Base-by-base conservation (phyloP, 2,888 invertebrate species). In the Clusia tigrina region DNA sequence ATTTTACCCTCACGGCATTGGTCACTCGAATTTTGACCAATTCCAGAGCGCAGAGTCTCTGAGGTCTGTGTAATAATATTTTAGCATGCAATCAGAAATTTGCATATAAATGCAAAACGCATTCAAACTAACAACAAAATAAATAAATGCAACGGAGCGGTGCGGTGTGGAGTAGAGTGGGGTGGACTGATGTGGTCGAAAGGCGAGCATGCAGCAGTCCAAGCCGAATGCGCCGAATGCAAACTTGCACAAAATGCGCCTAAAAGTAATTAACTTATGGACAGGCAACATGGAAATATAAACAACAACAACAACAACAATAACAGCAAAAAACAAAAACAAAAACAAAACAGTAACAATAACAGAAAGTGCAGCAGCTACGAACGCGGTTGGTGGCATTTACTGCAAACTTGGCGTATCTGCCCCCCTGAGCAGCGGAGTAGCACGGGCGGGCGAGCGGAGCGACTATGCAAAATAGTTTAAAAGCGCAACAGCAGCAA, bases 91-190 rank as follows among this genome's bases (percentile, higher is more conserved):
- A 76, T 69, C 76, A 67, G 67, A 74, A 74, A 74, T 74, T 74
- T 71, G 74, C 74, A 74, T 76, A 74, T 74, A 71, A 76, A 74
- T 74, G 74, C 67, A 76, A 74, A 76, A 73, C 73, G 74, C 74
- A 76, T 76, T 76, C 72, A 67, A 71, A 74, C 74, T 74, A 73
- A 75, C 73, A 73, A 70, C 73, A 69, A 70, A 67, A 68, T 60
- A 54, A 61, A 63, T 26, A 54, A 54, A 26, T 23, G 25, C 37
- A 51, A 10, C 18, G 26, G 1, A 51, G 3, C 20, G 37, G 51
- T 2, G 24, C n/a, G n/a, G 5, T 2, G 57, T 6, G 37, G 18
- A 46, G 48, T 46, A 15, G 48, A 60, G 65, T 15, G 15, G 52
- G 25, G 25, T 9, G 17, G 48, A 67, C 46, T 54, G 51, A 59